Conservation (phyloP, 2,113 vertebrate genomes). For the Pyrgilauda ruficollis region DNA sequence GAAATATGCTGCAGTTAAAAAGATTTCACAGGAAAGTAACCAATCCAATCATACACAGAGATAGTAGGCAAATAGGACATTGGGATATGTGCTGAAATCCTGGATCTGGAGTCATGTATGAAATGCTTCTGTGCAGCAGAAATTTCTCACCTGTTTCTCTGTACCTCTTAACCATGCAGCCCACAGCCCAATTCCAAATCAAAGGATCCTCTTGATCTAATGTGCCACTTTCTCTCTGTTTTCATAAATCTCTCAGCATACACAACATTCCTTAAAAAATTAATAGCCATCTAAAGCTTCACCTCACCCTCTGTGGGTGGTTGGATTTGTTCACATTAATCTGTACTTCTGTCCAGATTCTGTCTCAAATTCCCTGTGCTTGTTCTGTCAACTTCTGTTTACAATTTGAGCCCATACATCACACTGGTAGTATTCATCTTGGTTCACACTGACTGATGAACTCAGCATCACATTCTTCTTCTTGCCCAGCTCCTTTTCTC, state of each 20-base stretch:
- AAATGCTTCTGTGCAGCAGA: not conserved
- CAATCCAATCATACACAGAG: not conserved
- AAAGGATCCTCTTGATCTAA: not conserved
- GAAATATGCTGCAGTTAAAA: not conserved
- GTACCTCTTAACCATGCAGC: not conserved
- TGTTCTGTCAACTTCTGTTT: not conserved
- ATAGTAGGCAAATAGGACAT: not conserved
- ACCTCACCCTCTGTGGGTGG: not conserved
- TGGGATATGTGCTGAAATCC: not conserved
- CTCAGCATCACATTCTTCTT: not conserved
- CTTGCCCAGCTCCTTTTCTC: not conserved
- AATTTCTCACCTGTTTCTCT: not conserved
- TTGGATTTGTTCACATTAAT: not conserved
- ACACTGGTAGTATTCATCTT: not conserved
- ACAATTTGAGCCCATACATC: not conserved
- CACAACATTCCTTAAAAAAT: not conserved
- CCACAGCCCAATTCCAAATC: not conserved
- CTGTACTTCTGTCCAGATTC: not conserved
- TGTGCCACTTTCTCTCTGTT: not conserved
- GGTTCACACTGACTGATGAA: not conserved
- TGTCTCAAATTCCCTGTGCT: not conserved
- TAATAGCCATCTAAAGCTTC: not conserved
- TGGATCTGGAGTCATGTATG: not conserved
- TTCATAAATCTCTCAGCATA: not conserved
- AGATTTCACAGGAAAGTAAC: not conserved